Evolutionary conservation across 2,113 vertebrate species (phyloP).

Genomic region (Rousettus leschenaultii): DNA sequence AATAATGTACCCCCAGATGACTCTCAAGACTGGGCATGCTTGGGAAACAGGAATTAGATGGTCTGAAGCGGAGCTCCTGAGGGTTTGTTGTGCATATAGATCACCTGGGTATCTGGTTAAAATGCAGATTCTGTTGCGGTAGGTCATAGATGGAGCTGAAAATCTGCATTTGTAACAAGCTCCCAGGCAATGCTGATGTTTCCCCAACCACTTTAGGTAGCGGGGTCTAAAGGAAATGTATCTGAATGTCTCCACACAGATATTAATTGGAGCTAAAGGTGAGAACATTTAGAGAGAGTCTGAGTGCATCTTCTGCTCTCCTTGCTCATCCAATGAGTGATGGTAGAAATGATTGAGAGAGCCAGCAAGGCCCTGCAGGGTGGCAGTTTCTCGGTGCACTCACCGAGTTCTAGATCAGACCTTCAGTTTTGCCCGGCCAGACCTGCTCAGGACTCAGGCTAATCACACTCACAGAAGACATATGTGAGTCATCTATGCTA

Average conservation of each 20-base stretch:
- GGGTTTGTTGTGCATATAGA: not conserved
- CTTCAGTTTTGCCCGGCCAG: not conserved
- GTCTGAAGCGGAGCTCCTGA: not conserved
- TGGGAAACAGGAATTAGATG: not conserved
- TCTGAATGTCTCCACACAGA: not conserved
- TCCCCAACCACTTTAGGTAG: not conserved
- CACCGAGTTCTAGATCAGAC: not conserved
- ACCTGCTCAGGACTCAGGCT: not conserved
- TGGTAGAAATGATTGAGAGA: not conserved
- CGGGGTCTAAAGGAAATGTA: not conserved
- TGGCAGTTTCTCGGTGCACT: not conserved
- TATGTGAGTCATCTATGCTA: not conserved
- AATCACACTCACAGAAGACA: not conserved
- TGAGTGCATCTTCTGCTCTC: not conserved
- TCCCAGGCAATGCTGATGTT: not conserved
- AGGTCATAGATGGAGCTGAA: not conserved
- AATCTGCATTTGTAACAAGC: not conserved
- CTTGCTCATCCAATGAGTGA: not conserved
- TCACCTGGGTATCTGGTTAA: not conserved
- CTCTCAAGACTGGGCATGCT: rapidly evolving
- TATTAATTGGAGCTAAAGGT: not conserved
- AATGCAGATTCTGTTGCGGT: not conserved
- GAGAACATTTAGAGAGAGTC: not conserved
- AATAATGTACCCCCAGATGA: not conserved
- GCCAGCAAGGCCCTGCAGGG: not conserved